Percentiles rank a stretch among this genome's conserved stretches.
Evolutionary conservation across 1,140 invertebrate species (phyloP).

Genomic region (Phenacoccus solenopsis): DNA sequence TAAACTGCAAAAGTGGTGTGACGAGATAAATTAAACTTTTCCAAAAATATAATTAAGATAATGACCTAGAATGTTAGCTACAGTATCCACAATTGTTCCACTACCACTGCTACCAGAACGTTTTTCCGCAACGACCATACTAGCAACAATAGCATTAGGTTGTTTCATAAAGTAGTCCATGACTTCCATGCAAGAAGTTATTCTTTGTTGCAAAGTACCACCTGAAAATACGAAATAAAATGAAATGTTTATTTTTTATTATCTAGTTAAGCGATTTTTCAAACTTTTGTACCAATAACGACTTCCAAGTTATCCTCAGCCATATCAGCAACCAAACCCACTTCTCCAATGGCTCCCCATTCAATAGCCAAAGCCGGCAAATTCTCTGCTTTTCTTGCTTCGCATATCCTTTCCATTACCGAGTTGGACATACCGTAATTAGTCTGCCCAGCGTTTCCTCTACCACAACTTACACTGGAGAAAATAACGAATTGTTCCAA

Average conservation of each 20-base stretch:
- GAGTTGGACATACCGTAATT: constrained; percentile 74
- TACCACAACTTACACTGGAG: constrained; percentile 75
- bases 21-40: too few species aligned
- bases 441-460: constrained; percentile 76
- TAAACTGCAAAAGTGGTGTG: too few species aligned
- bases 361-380: constrained; percentile 53
- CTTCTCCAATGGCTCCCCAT: constrained; percentile 57
- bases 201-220: constrained; percentile 72
- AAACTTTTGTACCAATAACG: constrained; percentile 38
- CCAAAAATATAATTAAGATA: too few species aligned
- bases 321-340: constrained; percentile 62
- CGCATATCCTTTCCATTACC: constrained; percentile 58
- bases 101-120: constrained; percentile 38
- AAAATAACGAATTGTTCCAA: constrained; percentile 58
- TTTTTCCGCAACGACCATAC: constrained; percentile 66
- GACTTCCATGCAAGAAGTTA: constrained; percentile 58
- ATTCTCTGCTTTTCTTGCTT: constrained; percentile 41
- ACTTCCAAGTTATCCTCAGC: constrained; percentile 64
- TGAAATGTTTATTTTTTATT: not conserved
- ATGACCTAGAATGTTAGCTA: constrained; percentile 49
- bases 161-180: constrained; percentile 55
- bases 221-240: constrained; percentile 34
- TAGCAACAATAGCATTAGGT: constrained; percentile 50
- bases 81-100: constrained; percentile 47
- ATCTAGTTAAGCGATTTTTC: not conserved